A percentile compares a stretch with the other conserved stretches of the same genome.
These are phyloP conservation scores for Uropetala carovei DNA, from an alignment of 2,888 invertebrate genomes.

Conservation along the genomic window DNA sequence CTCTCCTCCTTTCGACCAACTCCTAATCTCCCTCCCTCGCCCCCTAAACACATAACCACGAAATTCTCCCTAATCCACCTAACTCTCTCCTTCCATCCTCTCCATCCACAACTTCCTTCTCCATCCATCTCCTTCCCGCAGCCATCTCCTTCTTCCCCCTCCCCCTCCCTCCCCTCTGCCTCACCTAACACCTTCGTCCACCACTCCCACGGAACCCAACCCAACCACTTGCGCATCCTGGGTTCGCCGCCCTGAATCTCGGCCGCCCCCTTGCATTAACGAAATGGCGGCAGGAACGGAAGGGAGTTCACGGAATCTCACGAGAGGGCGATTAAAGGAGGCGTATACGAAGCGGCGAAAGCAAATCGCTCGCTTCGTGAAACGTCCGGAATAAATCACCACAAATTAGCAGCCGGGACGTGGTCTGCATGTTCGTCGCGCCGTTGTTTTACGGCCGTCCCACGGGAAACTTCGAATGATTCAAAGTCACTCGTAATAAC, in stretches of 20 bases:
- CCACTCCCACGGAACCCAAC: background rate
- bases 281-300: background rate
- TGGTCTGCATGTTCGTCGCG: background rate
- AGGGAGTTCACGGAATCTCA: slow-evolving; percentile 15
- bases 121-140: background rate
- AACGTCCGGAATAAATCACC: slow-evolving; percentile 1
- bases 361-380: background rate
- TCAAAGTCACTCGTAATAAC: background rate
- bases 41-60: background rate
- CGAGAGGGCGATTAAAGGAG: background rate
- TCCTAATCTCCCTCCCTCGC: background rate
- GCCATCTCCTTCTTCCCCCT: too few species aligned
- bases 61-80: background rate
- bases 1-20: background rate
- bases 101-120: background rate
- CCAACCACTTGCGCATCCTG: background rate
- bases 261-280: background rate
- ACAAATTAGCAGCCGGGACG: slow-evolving; percentile 7
- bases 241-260: background rate
- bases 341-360: slow-evolving; percentile 9
- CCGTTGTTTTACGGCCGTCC: background rate
- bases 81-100: background rate
- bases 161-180: too few species aligned
- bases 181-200: too few species aligned
- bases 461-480: background rate